Conservation (phyloP, 2,113 vertebrate genomes). For the Elanoides forficatus region DNA sequence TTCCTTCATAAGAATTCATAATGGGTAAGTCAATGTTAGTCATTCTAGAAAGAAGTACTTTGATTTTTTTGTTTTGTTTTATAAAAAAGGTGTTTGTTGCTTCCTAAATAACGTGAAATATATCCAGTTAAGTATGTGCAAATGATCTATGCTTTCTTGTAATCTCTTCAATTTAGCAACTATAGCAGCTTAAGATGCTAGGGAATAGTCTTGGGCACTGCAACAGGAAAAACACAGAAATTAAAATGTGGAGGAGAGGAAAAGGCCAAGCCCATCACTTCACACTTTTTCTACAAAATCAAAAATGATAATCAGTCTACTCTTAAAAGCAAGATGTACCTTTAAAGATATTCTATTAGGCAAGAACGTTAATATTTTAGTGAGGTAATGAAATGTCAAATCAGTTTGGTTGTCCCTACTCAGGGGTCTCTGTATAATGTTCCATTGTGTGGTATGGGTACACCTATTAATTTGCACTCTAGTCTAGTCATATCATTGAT, state of each 20-base stretch:
- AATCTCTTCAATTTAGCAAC: not conserved
- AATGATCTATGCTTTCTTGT: not conserved
- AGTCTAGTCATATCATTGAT: not conserved
- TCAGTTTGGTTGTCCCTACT: not conserved
- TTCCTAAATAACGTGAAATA: not conserved
- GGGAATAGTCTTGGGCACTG: not conserved
- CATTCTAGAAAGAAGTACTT: not conserved
- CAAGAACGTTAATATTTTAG: not conserved
- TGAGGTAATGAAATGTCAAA: not conserved
- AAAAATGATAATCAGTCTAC: not conserved
- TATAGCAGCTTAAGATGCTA: not conserved
- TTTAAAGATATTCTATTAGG: not conserved
- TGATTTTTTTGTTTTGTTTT: not conserved
- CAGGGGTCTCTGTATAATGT: not conserved
- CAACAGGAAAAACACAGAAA: not conserved
- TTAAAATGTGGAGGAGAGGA: not conserved
- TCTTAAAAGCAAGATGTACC: not conserved
- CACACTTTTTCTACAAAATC: not conserved
- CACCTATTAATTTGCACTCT: not conserved
- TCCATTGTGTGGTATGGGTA: rapidly evolving
- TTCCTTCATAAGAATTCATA: not conserved
- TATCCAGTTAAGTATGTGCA: not conserved
- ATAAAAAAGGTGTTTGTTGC: not conserved
- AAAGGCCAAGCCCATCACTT: not conserved
- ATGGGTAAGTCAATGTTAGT: not conserved